phyloP scores from a whole-genome alignment of 1,140 invertebrate species.

The Papilio polyxenes region DNA sequence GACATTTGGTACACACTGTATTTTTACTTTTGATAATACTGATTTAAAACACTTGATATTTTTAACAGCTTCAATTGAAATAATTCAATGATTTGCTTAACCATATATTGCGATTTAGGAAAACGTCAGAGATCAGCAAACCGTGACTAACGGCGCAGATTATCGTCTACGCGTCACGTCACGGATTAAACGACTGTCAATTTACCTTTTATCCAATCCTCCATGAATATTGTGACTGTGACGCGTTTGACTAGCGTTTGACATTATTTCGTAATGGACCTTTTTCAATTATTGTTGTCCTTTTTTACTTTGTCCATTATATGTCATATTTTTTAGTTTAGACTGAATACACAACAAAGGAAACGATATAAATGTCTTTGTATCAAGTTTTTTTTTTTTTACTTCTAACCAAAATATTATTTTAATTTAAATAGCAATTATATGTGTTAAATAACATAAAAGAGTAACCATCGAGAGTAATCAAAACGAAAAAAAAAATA shows the following conservation, averaged over 20 bases:
- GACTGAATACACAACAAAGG: not conserved
- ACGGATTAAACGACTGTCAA: conserved; percentile 18
- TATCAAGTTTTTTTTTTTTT: not conserved
- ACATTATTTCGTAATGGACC: conserved; percentile 29
- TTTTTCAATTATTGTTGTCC: not conserved
- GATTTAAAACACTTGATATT: not conserved
- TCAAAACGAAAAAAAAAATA: conserved; percentile 28
- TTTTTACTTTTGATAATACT: not conserved
- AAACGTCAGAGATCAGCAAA: conserved; percentile 4
- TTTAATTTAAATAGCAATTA: not conserved
- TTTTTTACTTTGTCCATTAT: conserved; percentile 1
- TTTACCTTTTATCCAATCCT: conserved; percentile 27
- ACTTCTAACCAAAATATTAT: not conserved
- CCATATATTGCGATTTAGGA: conserved; percentile 4
- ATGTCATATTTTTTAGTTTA: not conserved
- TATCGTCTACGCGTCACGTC: conserved; percentile 26
- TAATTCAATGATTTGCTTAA: conserved; percentile 18
- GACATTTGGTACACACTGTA: too few species aligned
- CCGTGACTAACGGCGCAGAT: conserved; percentile 12
- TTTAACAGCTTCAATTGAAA: not conserved
- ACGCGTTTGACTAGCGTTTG: conserved; percentile 27
- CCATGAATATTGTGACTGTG: conserved; percentile 13
- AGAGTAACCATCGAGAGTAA: too few species aligned
- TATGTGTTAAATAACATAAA: not conserved
- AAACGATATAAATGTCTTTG: not conserved